Evolutionary conservation across 2,113 vertebrate genomes (phyloP), one percentile per base, ranked within the genome.

Genomic region (Ploceus nigricollis): DNA sequence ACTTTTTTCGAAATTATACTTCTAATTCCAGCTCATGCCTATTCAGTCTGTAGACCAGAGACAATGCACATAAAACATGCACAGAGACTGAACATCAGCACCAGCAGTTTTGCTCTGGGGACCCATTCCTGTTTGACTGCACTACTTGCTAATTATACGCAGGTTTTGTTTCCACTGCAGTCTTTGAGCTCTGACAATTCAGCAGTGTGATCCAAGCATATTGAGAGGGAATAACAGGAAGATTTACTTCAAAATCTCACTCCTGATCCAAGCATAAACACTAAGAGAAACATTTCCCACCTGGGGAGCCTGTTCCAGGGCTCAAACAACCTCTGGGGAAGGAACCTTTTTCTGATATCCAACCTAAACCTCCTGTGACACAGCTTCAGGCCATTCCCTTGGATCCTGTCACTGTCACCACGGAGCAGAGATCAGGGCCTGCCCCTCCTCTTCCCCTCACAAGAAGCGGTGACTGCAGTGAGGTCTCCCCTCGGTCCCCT

Each of bases 371-470:
- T 77, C 2, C 23, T 27, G 63, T 69, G 45, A 3, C 39, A 23
- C 64, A 39, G 0, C 12, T n/a, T 4, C 33, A 39, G 33, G 18
- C 11, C 18, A 9, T 53, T 60, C 14, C 17, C 44, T 37, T 0
- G 0, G 7, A 0, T 50, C 6, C 53, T 51, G 83, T 51, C 45
- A 2, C 22, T 50, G 61, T 7, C 25, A 12, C 11, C 45, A 12
- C 6, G 23, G 37, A 10, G 53, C 7, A 60, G 53, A 60, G 45
- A 33, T 44, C 64, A 13, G 22, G 1, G 45, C 1, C 45, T 44
- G 83, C 2, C 18, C 6, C 23, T 69, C 1, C 50, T 51, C 53
- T 37, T 10, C 17, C 17, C 17, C 27, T 27, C 45, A 37, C 5
- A 22, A 4, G 31, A 17, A 48, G 22, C 2, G 50, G 44, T 25